phyloP scores from a whole-genome alignment of 2,113 vertebrate species.

The Zingel zingel region DNA sequence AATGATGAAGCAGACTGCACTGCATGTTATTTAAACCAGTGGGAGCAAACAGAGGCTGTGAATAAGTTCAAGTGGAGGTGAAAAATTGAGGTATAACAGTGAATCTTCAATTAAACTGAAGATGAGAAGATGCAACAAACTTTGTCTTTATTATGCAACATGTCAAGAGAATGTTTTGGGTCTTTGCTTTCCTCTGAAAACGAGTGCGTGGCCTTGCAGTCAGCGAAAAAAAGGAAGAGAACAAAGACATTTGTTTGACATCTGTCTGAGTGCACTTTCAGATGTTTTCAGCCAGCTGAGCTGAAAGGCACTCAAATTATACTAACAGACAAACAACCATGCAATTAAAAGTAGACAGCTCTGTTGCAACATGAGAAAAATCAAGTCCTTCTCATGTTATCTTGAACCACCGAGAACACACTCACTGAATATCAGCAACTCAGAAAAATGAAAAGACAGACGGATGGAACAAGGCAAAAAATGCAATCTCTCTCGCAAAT shows the following conservation, averaged over 20 bases:
- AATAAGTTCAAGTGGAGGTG: conserved; percentile 4
- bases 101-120: background rate
- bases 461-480: background rate
- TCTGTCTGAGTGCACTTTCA: conserved; percentile 47
- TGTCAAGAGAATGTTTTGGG: background rate
- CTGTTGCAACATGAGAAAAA: conserved; percentile 49
- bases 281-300: conserved; percentile 63
- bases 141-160: background rate
- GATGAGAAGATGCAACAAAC: background rate
- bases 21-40: conserved; percentile 56
- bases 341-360: conserved; percentile 63
- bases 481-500: conserved; percentile 26
- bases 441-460: background rate
- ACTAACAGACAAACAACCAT: conserved; percentile 50
- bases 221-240: background rate
- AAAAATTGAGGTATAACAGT: background rate
- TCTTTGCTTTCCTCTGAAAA: background rate
- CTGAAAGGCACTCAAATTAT: conserved; percentile 52
- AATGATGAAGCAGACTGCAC: conserved; percentile 57
- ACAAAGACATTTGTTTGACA: conserved; percentile 58
- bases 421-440: conserved; percentile 23
- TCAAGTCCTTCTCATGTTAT: conserved; percentile 41
- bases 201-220: conserved; percentile 2
- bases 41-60: conserved; percentile 18
- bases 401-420: conserved; percentile 14